Evolutionary conservation across 2,888 invertebrate genomes (phyloP).

Genomic region (Rhyacophila evoluta): DNA sequence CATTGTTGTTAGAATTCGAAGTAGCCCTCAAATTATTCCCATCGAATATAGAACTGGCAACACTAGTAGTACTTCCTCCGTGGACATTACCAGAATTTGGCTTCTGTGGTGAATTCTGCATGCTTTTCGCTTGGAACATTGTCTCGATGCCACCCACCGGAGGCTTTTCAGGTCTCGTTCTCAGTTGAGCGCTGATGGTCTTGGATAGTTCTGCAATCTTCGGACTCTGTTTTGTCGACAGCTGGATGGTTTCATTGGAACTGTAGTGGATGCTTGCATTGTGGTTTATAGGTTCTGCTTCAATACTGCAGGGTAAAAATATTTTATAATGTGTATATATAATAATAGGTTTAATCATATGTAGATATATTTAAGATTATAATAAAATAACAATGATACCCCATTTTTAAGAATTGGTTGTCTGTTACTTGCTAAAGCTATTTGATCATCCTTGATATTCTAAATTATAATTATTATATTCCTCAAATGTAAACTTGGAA

Average conservation of each 20-base stretch:
- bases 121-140: constrained; percentile 57
- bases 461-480: too few species aligned
- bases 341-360: too few species aligned
- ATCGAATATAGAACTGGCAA: constrained; percentile 67
- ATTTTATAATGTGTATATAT: too few species aligned
- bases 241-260: constrained; percentile 59
- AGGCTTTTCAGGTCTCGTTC: constrained; percentile 60
- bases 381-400: too few species aligned
- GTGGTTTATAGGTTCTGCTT: constrained; percentile 63
- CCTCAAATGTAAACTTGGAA: too few species aligned
- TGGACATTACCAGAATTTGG: constrained; percentile 60
- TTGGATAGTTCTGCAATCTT: constrained; percentile 70
- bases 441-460: too few species aligned
- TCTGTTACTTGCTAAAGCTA: too few species aligned
- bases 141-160: constrained; percentile 60
- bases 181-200: constrained; percentile 70
- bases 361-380: too few species aligned
- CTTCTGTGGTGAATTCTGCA: constrained; percentile 57
- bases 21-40: constrained; percentile 57
- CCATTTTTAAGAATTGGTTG: too few species aligned
- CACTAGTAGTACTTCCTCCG: constrained; percentile 62
- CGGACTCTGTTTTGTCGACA: constrained; percentile 67
- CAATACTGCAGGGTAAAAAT: constrained; percentile 61
- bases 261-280: constrained; percentile 58
- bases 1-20: constrained; percentile 52